These are phyloP conservation scores for Anagrus nilaparvatae DNA, from an alignment of 1,140 invertebrate genomes.

Conservation along the genomic window DNA sequence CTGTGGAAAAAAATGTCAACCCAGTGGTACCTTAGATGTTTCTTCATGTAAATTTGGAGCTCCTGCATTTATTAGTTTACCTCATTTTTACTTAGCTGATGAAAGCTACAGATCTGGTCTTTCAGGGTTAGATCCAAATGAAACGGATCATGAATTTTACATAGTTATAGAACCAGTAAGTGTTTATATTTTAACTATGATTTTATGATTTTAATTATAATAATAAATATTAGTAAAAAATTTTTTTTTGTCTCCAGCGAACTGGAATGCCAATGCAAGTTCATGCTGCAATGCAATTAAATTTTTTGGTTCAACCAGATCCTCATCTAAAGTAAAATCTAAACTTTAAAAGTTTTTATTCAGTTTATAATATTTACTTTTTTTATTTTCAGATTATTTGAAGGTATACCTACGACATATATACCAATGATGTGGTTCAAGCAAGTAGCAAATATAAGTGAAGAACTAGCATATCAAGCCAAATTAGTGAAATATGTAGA, in stretches of 20 bases:
- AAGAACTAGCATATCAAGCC: slow-evolving; percentile 45
- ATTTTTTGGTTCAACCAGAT: slow-evolving; percentile 53
- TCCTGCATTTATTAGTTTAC: slow-evolving; percentile 72
- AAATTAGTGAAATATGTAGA: slow-evolving; percentile 44
- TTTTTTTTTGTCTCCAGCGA: slow-evolving; percentile 37
- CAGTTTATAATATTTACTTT: slow-evolving; percentile 30
- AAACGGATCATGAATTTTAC: slow-evolving; percentile 56
- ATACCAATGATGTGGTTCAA: slow-evolving; percentile 68
- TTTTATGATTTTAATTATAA: not conserved
- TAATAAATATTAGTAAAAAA: not conserved
- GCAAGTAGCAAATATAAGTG: slow-evolving; percentile 52
- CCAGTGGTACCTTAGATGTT: slow-evolving; percentile 55
- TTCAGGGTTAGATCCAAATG: slow-evolving; percentile 58
- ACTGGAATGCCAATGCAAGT: slow-evolving; percentile 60
- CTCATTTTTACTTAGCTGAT: slow-evolving; percentile 79
- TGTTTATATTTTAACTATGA: no score
- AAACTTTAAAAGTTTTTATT: slow-evolving; percentile 5
- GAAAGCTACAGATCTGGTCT: slow-evolving; percentile 51
- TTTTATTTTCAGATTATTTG: slow-evolving; percentile 42
- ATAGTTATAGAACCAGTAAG: slow-evolving; percentile 61
- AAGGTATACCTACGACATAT: slow-evolving; percentile 45
- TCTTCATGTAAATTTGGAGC: slow-evolving; percentile 60
- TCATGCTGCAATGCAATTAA: slow-evolving; percentile 61
- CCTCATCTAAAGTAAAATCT: slow-evolving; percentile 44
- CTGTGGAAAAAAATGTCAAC: slow-evolving; percentile 37